A percentile compares a stretch with the other conserved stretches of the same genome.
Conservation (phyloP, 2,797 vertebrate genomes). For the Hephaestus fuliginosus region DNA sequence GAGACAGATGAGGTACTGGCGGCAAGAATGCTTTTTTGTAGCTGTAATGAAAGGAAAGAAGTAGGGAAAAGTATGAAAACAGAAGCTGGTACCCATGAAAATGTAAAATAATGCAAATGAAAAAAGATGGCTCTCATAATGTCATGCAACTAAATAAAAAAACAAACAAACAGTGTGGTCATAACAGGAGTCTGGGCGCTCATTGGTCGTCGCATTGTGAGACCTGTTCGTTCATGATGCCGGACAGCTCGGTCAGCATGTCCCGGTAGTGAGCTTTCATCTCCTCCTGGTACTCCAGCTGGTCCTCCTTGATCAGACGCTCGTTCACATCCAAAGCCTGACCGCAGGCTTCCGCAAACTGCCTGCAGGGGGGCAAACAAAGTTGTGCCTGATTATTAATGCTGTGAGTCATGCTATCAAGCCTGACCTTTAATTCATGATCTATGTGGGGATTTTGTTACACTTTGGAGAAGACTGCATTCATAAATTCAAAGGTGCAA, state of each 20-base stretch:
- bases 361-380: constrained; percentile 81
- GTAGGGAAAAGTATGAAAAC: constrained; percentile 19
- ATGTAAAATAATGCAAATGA: constrained; percentile 28
- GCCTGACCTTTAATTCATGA: background rate
- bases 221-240: constrained; percentile 98
- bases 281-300: constrained; percentile 98
- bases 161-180: background rate
- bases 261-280: constrained; percentile 97
- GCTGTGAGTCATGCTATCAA: background rate
- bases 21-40: constrained; percentile 67
- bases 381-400: background rate
- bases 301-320: constrained; percentile 98
- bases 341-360: constrained; percentile 96
- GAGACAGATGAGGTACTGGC: constrained; percentile 69
- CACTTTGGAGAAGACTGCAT: background rate
- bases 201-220: constrained; percentile 30
- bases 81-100: constrained; percentile 24
- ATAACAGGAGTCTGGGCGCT: constrained; percentile 10
- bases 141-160: constrained; percentile 16
- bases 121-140: constrained; percentile 22
- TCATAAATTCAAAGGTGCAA: background rate
- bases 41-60: constrained; percentile 67
- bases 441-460: background rate
- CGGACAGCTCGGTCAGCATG: constrained; percentile 94
- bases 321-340: constrained; percentile 96